A percentile compares a stretch with the other conserved stretches of the same genome.
These are phyloP conservation scores for crab-eating macaque (Macaca fascicularis) DNA, from an alignment of 2,113 vertebrate genomes.

Conservation along the genomic window T2T-MFA8v1.1 NC_088381.1:142882001-142882500, in stretches of 20 bases:
- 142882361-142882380: background rate
- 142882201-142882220: background rate
- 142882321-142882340: background rate
- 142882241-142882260: background rate
- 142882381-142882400: background rate
- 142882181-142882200: background rate
- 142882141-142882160: background rate
- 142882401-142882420: background rate
- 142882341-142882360: background rate
- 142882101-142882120: background rate
- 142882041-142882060: background rate
- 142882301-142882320: background rate
- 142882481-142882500: too few species aligned
- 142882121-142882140: background rate
- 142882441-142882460: too few species aligned
- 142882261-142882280: background rate
- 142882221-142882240: background rate
- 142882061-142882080: background rate
- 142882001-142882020: background rate
- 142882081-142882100: constrained; percentile 20
- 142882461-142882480: too few species aligned
- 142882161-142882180: background rate
- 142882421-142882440: too few species aligned
- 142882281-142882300: background rate
- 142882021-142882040: background rate